Base-by-base conservation (phyloP, 2,113 vertebrate species). In the Oplegnathus fasciatus region DNA sequence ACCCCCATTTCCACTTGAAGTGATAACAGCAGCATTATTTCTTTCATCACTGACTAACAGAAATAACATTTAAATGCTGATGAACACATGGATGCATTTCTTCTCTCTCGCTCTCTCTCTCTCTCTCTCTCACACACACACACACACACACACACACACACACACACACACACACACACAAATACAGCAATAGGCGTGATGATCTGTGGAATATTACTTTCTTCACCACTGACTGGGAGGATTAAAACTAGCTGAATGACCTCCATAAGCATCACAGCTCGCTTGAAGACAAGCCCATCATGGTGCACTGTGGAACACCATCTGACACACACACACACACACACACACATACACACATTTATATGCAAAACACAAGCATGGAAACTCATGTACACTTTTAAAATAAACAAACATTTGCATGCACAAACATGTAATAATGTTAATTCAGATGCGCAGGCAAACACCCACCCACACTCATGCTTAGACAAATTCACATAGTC, bases 261-360 rank as follows among this genome's bases (percentile, higher is more conserved):
- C 37, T 58, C 65, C 17, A 48, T 64, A 30, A 80, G 15, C 57
- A 72, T 80, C 78, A n/a, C 28, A 50, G 78, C 44, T 8, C 20
- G 15, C 22, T 11, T 52, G 26, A 9, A 50, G 54, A 71, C 57
- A 28, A 54, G 22, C 50, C 50, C 62, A 30, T 68, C 26, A 66
- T 2, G 6, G 13, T 13, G 0, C 8, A 18, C 42, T 10, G 44
- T 14, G 17, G 5, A 30, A 17, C 28, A 4, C 11, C 44, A 13
- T 44, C 44, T 18, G 17, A 69, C 0, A n/a, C n/a, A n/a, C n/a
- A n/a, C n/a, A n/a, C n/a, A n/a, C n/a, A n/a, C n/a, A n/a, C n/a
- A n/a, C 40, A 66, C 64, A 67, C 42, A 20, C 34, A 20, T 0
- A 30, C 32, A 78, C 3, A 30, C 26, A 26, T 32, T 15, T 9